A percentile compares a stretch with the other conserved stretches of the same genome.
Conservation (phyloP, 1,140 invertebrate genomes). For the Achatina immaculata region DNA sequence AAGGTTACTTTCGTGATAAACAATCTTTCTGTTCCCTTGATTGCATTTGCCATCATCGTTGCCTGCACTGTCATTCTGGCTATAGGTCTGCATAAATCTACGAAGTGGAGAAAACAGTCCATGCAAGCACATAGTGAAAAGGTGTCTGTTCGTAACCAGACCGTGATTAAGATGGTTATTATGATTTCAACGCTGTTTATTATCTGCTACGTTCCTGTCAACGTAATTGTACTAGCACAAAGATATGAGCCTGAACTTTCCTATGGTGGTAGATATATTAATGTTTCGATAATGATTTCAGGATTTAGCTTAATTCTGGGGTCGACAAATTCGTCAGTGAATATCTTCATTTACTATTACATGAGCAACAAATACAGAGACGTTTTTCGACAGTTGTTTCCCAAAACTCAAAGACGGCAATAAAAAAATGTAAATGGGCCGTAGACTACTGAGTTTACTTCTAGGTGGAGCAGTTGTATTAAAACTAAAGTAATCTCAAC, state of each 20-base stretch:
- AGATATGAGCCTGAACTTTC: neutral
- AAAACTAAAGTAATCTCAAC: too few relatives aligned
- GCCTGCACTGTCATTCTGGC: neutral
- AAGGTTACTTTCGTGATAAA: neutral
- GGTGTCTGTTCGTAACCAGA: neutral
- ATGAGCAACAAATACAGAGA: too few relatives aligned
- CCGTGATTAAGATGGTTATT: neutral
- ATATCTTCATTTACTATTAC: conserved; percentile 24
- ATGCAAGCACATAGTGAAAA: neutral
- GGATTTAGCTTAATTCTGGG: neutral
- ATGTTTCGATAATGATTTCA: neutral
- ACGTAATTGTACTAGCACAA: neutral
- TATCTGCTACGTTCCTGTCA: conserved; percentile 6
- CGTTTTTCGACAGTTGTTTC: too few relatives aligned
- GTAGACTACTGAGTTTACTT: too few relatives aligned
- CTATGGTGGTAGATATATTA: neutral
- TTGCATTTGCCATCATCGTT: neutral
- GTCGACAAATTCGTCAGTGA: conserved; percentile 1
- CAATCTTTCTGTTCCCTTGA: neutral
- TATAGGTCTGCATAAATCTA: neutral
- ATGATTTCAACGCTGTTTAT: neutral
- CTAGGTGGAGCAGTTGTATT: too few relatives aligned
- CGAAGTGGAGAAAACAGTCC: neutral
- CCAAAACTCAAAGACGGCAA: too few relatives aligned
- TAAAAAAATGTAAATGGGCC: too few relatives aligned